Evolutionary conservation across 2,888 invertebrate genomes (phyloP).

Genomic region (Limnephilus rhombicus): DNA sequence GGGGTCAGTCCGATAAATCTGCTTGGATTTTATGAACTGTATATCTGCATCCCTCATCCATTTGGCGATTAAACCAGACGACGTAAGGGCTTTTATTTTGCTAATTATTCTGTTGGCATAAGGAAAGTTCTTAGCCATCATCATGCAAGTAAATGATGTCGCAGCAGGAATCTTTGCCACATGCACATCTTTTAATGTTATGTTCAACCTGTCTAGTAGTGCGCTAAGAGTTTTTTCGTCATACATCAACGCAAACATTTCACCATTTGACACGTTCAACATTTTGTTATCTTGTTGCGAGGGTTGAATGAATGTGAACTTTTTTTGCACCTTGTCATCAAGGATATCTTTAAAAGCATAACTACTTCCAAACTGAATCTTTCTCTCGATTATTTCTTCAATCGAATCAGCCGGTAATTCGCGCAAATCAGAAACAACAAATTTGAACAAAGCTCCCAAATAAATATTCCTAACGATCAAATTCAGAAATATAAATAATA

Average conservation of each 20-base stretch:
- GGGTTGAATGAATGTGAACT: neutral
- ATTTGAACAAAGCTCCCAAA: constrained; percentile 22
- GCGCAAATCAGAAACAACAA: constrained; percentile 28
- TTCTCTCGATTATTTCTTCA: constrained; percentile 27
- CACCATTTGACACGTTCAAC: neutral
- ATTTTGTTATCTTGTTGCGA: neutral
- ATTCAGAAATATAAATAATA: constrained; percentile 9
- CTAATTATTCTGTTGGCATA: neutral
- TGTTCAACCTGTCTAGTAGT: neutral
- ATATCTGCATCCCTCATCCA: no score
- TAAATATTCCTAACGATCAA: neutral
- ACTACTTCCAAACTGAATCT: constrained; percentile 18
- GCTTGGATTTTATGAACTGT: no score
- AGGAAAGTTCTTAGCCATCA: constrained; percentile 25
- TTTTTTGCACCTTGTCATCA: neutral
- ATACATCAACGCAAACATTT: constrained; percentile 23
- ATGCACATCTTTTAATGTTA: neutral
- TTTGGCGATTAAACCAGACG: no score
- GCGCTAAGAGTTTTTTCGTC: neutral
- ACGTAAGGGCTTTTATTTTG: no score
- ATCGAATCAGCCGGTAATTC: neutral
- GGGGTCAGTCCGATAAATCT: no score
- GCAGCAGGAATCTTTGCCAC: neutral
- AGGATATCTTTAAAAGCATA: neutral
- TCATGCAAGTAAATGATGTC: neutral